These are phyloP conservation scores for Apodemia zela DNA, from an alignment of 2,888 invertebrate species.

Conservation along the genomic window DNA sequence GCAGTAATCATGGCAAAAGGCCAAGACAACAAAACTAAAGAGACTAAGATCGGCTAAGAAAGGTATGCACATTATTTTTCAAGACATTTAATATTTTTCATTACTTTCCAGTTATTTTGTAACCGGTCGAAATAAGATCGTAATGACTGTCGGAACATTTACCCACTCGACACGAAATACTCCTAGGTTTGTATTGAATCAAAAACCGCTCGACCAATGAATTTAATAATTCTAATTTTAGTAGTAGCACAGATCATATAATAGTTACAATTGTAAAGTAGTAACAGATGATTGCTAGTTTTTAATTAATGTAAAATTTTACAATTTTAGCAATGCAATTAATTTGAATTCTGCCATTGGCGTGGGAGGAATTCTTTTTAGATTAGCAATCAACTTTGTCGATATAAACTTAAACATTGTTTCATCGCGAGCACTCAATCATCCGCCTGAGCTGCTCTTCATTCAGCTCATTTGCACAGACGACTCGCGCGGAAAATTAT, in stretches of 20 bases:
- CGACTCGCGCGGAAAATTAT: constrained; percentile 79
- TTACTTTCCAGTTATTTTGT: too few species aligned
- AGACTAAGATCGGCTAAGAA: too few species aligned
- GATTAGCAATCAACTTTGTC: constrained; percentile 33
- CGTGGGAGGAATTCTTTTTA: constrained; percentile 24
- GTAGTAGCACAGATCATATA: too few species aligned
- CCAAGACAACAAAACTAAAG: too few species aligned
- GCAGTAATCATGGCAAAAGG: too few species aligned
- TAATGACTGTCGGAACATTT: not conserved
- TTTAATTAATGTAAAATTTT: not conserved
- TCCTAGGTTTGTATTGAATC: not conserved
- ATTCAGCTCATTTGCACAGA: constrained; percentile 81
- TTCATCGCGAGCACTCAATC: constrained; percentile 72
- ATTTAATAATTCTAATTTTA: not conserved
- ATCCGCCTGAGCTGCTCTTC: constrained; percentile 68
- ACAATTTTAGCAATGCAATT: not conserved
- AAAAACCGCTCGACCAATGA: not conserved
- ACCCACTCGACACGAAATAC: not conserved
- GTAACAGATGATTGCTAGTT: not conserved
- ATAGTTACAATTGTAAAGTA: too few species aligned
- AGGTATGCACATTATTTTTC: too few species aligned
- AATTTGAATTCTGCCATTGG: constrained; percentile 1
- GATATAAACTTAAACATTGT: constrained; percentile 60
- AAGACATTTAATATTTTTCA: too few species aligned
- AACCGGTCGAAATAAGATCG: too few species aligned